A percentile compares a stretch with the other conserved stretches of the same genome.
Conservation (phyloP, 1,140 invertebrate genomes). For the Yoshiicerus persimilis region DNA sequence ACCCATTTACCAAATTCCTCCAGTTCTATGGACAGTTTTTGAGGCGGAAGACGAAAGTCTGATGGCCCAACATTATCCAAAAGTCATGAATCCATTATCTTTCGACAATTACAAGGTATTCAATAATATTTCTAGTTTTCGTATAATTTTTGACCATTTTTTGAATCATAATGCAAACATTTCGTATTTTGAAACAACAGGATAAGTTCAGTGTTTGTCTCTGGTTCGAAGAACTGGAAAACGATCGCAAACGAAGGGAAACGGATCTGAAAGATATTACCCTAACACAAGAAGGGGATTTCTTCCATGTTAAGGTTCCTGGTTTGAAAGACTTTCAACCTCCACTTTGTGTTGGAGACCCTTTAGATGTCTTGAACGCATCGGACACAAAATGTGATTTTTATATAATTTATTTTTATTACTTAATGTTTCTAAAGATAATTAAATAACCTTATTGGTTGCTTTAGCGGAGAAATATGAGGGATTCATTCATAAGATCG, state of each 20-base stretch:
- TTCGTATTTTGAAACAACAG: slow-evolving; percentile 55
- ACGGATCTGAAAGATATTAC: slow-evolving; percentile 69
- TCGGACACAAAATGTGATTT: slow-evolving; percentile 1
- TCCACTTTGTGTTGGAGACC: slow-evolving; percentile 78
- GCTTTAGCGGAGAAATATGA: slow-evolving; percentile 62
- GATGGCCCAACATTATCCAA: slow-evolving; percentile 1
- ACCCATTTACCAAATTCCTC: slow-evolving; percentile 51
- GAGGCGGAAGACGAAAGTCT: slow-evolving; percentile 13
- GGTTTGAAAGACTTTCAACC: slow-evolving; percentile 81
- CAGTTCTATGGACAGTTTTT: slow-evolving; percentile 46
- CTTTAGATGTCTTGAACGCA: slow-evolving; percentile 59
- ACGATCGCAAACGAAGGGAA: slow-evolving; percentile 64
- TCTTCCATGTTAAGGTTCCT: slow-evolving; percentile 71
- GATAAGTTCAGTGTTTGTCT: slow-evolving; percentile 68
- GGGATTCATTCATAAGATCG: slow-evolving; percentile 76
- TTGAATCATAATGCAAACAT: slow-evolving; percentile 53
- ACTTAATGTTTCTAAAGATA: no score
- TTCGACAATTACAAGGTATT: slow-evolving; percentile 13
- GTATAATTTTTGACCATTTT: no score
- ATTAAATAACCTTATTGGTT: neutral
- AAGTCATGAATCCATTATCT: neutral
- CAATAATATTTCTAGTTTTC: no score
- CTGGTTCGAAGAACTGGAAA: slow-evolving; percentile 73
- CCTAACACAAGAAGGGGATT: slow-evolving; percentile 67
- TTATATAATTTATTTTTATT: no score